These are phyloP conservation scores for Neuroterus valhalla DNA, from an alignment of 1,140 invertebrate species.

Conservation along the genomic window DNA sequence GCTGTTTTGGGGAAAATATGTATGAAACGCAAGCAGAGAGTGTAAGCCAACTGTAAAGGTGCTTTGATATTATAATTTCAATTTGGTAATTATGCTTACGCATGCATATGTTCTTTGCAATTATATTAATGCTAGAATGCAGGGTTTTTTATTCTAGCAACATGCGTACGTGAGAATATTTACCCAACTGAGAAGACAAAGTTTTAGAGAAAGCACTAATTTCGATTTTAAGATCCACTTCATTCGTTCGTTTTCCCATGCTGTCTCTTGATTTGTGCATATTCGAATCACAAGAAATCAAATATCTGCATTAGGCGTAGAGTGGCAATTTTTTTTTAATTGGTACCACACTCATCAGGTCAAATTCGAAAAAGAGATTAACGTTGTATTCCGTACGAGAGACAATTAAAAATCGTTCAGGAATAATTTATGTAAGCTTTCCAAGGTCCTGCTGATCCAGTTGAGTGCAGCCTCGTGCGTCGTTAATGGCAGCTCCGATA, in stretches of 20 bases:
- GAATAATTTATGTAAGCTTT: conserved; percentile 59
- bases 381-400: conserved; percentile 49
- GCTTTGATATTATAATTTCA: conserved; percentile 19
- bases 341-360: conserved; percentile 36
- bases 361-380: conserved; percentile 49
- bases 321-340: conserved; percentile 14
- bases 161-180: background rate
- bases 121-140: background rate
- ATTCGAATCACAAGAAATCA: background rate
- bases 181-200: too few relatives aligned
- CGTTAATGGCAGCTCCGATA: conserved; percentile 60
- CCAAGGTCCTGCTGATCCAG: conserved; percentile 55
- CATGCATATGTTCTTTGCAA: background rate
- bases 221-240: too few relatives aligned
- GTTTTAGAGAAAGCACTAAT: too few relatives aligned
- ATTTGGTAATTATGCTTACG: background rate
- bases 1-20: background rate
- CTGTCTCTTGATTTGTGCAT: too few relatives aligned
- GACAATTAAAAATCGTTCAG: conserved; percentile 58
- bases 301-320: background rate
- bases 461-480: conserved; percentile 59
- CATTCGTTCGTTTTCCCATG: too few relatives aligned
- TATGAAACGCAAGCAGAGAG: background rate
- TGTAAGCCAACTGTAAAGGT: background rate
- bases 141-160: background rate